Conservation (phyloP, 1,140 invertebrate species). For the Ridgeia piscesae region DNA sequence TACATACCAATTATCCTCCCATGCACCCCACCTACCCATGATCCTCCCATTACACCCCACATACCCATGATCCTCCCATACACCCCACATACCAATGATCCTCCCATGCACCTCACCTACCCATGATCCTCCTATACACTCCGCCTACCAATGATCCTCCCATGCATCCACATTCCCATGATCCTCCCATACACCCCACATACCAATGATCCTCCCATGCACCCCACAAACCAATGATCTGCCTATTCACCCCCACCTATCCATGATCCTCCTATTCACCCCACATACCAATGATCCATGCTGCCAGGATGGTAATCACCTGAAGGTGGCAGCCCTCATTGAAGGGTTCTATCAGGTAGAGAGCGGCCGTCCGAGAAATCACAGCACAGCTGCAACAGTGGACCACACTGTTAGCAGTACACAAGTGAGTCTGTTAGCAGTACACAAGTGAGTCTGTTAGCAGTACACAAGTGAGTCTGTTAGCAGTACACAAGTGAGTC, state of each 20-base stretch:
- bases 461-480: too few species aligned
- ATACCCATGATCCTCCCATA: background rate
- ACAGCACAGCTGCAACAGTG: slow-evolving; percentile 9
- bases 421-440: background rate
- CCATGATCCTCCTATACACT: background rate
- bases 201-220: slow-evolving; percentile 7
- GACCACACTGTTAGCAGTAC: background rate
- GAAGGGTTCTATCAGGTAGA: slow-evolving; percentile 18
- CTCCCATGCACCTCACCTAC: too few species aligned
- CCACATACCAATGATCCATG: slow-evolving; percentile 14
- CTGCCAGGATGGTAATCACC: slow-evolving; percentile 18
- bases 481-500: too few species aligned
- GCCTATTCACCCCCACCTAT: background rate
- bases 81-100: background rate
- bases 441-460: background rate
- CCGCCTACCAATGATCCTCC: slow-evolving; percentile 7
- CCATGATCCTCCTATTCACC: background rate
- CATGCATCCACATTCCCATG: background rate
- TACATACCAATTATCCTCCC: background rate
- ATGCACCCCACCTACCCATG: background rate
- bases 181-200: background rate
- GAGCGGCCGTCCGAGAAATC: slow-evolving; percentile 16
- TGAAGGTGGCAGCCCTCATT: background rate
- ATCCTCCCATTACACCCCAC: background rate
- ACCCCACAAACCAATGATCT: background rate